Evolutionary conservation across 2,888 invertebrate genomes (phyloP).

Genomic region (Dolichomitus sp.): DNA sequence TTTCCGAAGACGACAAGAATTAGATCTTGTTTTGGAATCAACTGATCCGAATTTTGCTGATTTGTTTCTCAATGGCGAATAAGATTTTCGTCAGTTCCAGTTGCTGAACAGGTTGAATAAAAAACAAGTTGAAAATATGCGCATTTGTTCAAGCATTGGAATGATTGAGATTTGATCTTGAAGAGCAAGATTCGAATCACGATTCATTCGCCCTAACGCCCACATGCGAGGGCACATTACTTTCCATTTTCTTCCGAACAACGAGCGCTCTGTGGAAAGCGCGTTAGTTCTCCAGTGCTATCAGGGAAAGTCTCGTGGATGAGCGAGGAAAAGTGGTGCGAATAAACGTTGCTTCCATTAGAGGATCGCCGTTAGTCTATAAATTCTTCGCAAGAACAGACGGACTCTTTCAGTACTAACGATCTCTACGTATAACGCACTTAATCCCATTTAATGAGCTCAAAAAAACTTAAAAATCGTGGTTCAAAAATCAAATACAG

Average conservation of each 20-base stretch:
- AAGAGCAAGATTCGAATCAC: constrained; percentile 17
- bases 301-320: constrained; percentile 49
- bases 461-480: background rate
- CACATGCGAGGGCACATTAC: constrained; percentile 42
- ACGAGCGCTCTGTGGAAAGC: constrained; percentile 24
- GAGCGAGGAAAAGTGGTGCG: constrained; percentile 20
- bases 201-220: constrained; percentile 16
- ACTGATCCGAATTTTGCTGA: background rate
- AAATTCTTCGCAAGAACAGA: constrained; percentile 4
- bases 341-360: constrained; percentile 16
- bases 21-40: background rate
- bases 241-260: constrained; percentile 49
- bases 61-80: background rate
- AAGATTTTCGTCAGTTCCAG: background rate
- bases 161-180: background rate
- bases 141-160: background rate
- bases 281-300: constrained; percentile 34
- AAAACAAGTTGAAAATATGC: background rate
- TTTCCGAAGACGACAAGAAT: background rate
- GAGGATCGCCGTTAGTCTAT: constrained; percentile 9
- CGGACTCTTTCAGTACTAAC: background rate
- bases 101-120: background rate
- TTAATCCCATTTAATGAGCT: background rate
- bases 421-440: background rate
- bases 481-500: background rate